These are phyloP conservation scores for Sceliomorpha sp. DNA, from an alignment of 2,888 invertebrate species.

Conservation along the genomic window DNA sequence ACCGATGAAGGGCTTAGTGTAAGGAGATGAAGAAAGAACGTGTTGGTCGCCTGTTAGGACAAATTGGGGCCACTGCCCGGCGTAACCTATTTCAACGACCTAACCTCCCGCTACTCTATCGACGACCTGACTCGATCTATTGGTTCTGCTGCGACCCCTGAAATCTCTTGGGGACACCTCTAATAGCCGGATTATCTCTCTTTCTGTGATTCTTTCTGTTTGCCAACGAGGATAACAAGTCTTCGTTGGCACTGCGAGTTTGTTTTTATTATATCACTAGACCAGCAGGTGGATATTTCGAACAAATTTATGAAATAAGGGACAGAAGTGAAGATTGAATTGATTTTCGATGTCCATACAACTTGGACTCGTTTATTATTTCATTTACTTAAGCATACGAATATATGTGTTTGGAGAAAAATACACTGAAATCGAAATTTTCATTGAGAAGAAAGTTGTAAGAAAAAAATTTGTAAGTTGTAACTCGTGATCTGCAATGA, in stretches of 20 bases:
- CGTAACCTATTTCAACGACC: constrained; percentile 68
- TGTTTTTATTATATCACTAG: constrained; percentile 36
- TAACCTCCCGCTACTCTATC: constrained; percentile 66
- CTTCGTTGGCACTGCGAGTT: constrained; percentile 28
- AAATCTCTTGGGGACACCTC: constrained; percentile 77
- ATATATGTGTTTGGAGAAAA: not conserved
- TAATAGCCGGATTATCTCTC: constrained; percentile 79
- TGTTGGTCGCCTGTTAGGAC: constrained; percentile 75
- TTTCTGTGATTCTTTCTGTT: constrained; percentile 65
- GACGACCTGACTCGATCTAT: constrained; percentile 72
- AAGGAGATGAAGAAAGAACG: constrained; percentile 68
- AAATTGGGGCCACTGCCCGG: constrained; percentile 76
- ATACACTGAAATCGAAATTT: too few relatives aligned
- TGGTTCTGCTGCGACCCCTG: constrained; percentile 68
- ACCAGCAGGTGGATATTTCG: constrained; percentile 30
- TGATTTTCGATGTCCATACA: too few relatives aligned
- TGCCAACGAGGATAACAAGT: constrained; percentile 71
- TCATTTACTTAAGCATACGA: not conserved
- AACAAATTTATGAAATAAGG: constrained; percentile 45
- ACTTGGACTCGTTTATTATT: too few relatives aligned
- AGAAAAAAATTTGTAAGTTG: too few relatives aligned
- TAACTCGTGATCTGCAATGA: constrained; percentile 24
- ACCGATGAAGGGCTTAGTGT: constrained; percentile 64
- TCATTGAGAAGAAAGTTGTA: too few relatives aligned
- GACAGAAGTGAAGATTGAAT: constrained; percentile 38